Conservation (phyloP, 1,140 invertebrate genomes). For the Schlechtendalia chinensis region DNA sequence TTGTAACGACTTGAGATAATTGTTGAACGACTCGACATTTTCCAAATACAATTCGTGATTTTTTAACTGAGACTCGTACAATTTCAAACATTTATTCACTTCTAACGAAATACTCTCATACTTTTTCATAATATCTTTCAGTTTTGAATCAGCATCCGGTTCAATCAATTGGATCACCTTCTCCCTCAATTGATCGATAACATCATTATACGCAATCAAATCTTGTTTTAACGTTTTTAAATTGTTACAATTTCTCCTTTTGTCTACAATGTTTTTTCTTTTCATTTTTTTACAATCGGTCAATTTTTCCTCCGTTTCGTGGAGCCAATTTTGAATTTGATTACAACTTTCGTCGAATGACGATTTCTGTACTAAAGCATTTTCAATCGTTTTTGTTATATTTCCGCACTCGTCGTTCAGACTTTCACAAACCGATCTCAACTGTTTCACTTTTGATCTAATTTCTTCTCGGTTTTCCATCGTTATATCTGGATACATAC, state of each 20-base stretch:
- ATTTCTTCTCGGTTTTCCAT: conserved; percentile 82
- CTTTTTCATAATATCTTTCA: conserved; percentile 58
- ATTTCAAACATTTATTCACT: conserved; percentile 21
- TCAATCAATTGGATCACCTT: conserved; percentile 70
- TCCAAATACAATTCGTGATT: conserved; percentile 82
- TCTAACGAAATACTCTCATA: neutral
- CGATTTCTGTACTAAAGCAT: conserved; percentile 78
- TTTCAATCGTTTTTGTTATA: conserved; percentile 82
- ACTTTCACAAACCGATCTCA: conserved; percentile 80
- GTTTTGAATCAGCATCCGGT: conserved; percentile 69
- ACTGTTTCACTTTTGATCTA: conserved; percentile 73
- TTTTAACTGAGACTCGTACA: conserved; percentile 66
- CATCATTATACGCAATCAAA: conserved; percentile 73
- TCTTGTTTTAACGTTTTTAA: conserved; percentile 78
- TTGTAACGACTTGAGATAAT: conserved; percentile 70
- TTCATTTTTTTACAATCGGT: conserved; percentile 67
- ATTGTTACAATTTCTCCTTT: conserved; percentile 77
- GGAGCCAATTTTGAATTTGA: conserved; percentile 76
- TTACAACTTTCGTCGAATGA: conserved; percentile 87
- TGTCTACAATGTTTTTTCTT: conserved; percentile 75
- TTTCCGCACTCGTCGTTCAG: conserved; percentile 80
- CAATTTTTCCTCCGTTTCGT: conserved; percentile 67
- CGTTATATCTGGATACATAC: conserved; percentile 80
- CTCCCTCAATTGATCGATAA: conserved; percentile 74
- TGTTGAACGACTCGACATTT: conserved; percentile 70